These are phyloP conservation scores for Apis laboriosa DNA, from an alignment of 1,140 invertebrate genomes.

Conservation along the genomic window DNA sequence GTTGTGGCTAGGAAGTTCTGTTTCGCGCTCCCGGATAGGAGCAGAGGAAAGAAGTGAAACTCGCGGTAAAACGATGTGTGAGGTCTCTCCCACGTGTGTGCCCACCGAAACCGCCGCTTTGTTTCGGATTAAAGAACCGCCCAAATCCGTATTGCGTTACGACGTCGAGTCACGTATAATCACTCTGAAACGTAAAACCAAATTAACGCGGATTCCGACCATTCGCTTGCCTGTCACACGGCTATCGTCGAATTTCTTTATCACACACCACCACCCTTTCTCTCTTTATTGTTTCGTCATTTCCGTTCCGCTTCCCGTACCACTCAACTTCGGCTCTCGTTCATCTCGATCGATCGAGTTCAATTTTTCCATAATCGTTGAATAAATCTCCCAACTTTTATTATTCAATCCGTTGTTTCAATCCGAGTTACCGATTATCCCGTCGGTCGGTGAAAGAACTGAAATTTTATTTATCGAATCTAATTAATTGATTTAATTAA, in stretches of 20 bases:
- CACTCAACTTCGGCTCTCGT: too few species aligned
- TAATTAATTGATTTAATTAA: not conserved
- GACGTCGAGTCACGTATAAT: slow-evolving; percentile 62
- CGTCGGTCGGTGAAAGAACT: too few species aligned
- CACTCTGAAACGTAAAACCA: slow-evolving; percentile 71
- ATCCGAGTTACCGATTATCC: too few species aligned
- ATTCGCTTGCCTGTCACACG: slow-evolving; percentile 31
- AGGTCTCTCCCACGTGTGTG: slow-evolving; percentile 52
- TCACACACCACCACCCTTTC: not conserved
- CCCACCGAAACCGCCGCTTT: slow-evolving; percentile 53
- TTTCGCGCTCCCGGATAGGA: slow-evolving; percentile 29
- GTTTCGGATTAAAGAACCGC: slow-evolving; percentile 70
- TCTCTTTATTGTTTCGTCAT: slow-evolving; percentile 21
- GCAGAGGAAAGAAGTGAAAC: slow-evolving; percentile 33
- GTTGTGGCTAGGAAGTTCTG: slow-evolving; percentile 30
- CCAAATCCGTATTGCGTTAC: slow-evolving; percentile 69
- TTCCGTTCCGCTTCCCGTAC: not conserved
- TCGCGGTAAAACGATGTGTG: slow-evolving; percentile 59
- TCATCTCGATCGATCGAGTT: not conserved
- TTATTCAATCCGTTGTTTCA: too few species aligned
- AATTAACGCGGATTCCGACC: slow-evolving; percentile 62
- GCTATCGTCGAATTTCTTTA: slow-evolving; percentile 41
- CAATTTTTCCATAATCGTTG: too few species aligned
- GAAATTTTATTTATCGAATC: too few species aligned
- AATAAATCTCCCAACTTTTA: too few species aligned